Evolutionary conservation across 2,113 vertebrate species (phyloP).

Genomic region (Brachypodius melanocephalos): DNA sequence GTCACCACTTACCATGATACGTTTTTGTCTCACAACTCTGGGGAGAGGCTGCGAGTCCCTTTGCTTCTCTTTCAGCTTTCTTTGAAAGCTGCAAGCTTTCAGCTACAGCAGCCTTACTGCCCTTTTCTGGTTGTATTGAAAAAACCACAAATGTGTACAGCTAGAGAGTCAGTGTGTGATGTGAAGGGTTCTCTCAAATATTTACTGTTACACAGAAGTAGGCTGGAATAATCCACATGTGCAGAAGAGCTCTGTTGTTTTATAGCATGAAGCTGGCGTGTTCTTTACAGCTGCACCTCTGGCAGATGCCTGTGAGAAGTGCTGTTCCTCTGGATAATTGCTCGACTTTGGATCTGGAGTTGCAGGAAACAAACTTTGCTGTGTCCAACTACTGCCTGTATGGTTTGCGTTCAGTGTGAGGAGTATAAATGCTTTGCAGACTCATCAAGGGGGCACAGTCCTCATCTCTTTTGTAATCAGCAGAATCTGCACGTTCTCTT

Average conservation of each 20-base stretch:
- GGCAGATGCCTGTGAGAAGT: background rate
- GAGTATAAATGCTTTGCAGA: background rate
- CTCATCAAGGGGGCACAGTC: background rate
- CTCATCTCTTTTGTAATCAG: background rate
- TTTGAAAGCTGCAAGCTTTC: background rate
- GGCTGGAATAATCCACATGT: background rate
- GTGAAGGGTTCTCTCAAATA: background rate
- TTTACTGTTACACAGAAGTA: background rate
- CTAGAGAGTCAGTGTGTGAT: background rate
- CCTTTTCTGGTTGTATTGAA: background rate
- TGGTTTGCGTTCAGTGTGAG: accelerated
- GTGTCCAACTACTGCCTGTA: background rate
- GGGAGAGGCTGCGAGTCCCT: accelerated
- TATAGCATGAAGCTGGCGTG: accelerated
- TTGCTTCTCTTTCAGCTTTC: background rate
- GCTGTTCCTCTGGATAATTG: background rate
- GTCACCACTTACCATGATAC: background rate
- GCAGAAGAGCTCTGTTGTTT: background rate
- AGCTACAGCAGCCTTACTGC: background rate
- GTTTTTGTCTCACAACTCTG: background rate
- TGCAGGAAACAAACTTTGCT: background rate
- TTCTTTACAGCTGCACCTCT: background rate
- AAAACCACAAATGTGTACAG: background rate
- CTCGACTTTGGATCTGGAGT: accelerated
- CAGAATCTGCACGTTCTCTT: background rate